These are phyloP conservation scores for Geococcyx californianus DNA, from an alignment of 2,113 vertebrate genomes.

Conservation along the genomic window DNA sequence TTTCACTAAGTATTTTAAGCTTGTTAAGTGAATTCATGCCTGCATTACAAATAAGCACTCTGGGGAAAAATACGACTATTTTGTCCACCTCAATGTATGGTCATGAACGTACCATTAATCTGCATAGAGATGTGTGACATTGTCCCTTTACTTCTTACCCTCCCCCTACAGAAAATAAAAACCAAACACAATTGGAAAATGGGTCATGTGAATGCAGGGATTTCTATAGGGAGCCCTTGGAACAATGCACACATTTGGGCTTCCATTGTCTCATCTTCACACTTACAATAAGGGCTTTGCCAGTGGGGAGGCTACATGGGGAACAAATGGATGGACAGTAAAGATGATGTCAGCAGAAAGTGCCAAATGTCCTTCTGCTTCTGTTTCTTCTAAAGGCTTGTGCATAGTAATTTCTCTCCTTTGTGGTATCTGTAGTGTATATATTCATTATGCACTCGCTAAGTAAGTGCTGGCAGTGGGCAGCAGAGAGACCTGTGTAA, in stretches of 20 bases:
- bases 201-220: background rate
- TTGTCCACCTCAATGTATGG: background rate
- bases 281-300: background rate
- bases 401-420: slow-evolving; percentile 1
- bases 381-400: background rate
- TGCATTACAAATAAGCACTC: slow-evolving; percentile 1
- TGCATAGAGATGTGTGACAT: background rate
- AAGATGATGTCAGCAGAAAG: slow-evolving; percentile 2
- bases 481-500: background rate
- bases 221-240: background rate
- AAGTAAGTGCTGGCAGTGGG: background rate
- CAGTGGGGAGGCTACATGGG: background rate
- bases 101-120: background rate
- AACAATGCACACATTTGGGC: background rate
- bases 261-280: background rate
- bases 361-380: slow-evolving; percentile 11
- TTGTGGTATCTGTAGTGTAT: background rate
- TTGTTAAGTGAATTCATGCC: background rate
- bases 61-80: slow-evolving; percentile 1
- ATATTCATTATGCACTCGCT: background rate
- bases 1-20: slow-evolving; percentile 43
- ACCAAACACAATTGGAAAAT: background rate
- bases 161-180: background rate
- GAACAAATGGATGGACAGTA: background rate
- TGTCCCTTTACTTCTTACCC: background rate